phyloP scores from a whole-genome alignment of 2,797 vertebrate species.

The Tinamus major region DNA sequence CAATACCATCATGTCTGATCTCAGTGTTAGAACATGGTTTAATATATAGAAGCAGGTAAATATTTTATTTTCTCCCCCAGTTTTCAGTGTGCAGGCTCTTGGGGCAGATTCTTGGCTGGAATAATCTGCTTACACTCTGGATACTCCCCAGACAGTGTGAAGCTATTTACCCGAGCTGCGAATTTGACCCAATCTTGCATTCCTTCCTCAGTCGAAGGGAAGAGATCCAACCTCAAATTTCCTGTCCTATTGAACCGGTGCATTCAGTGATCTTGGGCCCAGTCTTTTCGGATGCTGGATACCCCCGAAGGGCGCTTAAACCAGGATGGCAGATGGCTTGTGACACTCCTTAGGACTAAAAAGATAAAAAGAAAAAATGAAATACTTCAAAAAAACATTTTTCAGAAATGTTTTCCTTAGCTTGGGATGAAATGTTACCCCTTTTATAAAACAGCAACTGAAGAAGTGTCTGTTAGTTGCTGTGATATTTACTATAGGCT shows the following conservation, averaged over 20 bases:
- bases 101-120: not conserved
- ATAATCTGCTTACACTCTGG: accelerated
- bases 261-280: not conserved
- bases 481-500: not conserved
- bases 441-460: not conserved
- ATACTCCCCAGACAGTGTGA: not conserved
- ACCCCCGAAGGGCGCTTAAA: accelerated
- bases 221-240: not conserved
- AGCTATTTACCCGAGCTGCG: not conserved
- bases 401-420: not conserved
- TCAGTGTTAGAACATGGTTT: not conserved
- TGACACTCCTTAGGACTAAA: not conserved
- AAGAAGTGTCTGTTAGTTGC: not conserved
- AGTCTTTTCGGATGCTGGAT: not conserved
- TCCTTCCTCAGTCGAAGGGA: not conserved
- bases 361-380: not conserved
- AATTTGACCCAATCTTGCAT: not conserved
- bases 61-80: not conserved
- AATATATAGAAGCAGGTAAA: not conserved
- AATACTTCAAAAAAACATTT: not conserved
- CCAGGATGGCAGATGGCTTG: not conserved
- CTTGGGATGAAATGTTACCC: not conserved
- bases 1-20: not conserved
- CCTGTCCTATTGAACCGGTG: not conserved
- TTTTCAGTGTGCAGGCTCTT: not conserved